phyloP scores from a whole-genome alignment of 2,888 invertebrate genomes.

The Neoitamus cyanurus region DNA sequence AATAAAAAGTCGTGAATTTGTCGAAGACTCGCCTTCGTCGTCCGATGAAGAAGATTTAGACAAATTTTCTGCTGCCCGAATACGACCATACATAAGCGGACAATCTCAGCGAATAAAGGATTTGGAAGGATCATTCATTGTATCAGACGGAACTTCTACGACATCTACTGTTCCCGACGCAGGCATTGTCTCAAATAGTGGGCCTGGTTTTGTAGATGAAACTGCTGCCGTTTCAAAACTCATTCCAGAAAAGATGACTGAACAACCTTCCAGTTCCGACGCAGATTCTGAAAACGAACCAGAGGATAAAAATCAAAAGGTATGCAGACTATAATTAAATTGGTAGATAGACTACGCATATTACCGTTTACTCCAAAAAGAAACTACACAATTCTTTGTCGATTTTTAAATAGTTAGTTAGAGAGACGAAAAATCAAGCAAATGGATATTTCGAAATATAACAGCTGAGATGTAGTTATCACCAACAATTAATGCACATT shows the following conservation, averaged over 20 bases:
- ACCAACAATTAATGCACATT: too few relatives aligned
- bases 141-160: not conserved
- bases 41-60: not conserved
- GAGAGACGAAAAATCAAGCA: too few relatives aligned
- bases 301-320: not conserved
- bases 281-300: not conserved
- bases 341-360: too few relatives aligned
- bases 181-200: not conserved
- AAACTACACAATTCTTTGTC: too few relatives aligned
- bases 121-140: not conserved
- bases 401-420: too few relatives aligned
- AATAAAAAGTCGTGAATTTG: constrained; percentile 9
- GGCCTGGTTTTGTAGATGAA: not conserved
- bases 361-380: too few relatives aligned
- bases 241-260: not conserved
- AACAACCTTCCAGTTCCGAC: not conserved
- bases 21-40: not conserved
- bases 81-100: not conserved
- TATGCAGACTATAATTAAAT: not conserved
- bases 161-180: not conserved
- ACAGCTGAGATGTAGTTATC: too few relatives aligned
- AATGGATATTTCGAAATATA: too few relatives aligned
- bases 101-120: not conserved
- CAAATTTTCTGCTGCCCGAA: not conserved
- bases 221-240: not conserved